Evolutionary conservation across 64 coral and sea anemone genomes (phyloP).

Genomic region (Platygyra sinensis): DNA sequence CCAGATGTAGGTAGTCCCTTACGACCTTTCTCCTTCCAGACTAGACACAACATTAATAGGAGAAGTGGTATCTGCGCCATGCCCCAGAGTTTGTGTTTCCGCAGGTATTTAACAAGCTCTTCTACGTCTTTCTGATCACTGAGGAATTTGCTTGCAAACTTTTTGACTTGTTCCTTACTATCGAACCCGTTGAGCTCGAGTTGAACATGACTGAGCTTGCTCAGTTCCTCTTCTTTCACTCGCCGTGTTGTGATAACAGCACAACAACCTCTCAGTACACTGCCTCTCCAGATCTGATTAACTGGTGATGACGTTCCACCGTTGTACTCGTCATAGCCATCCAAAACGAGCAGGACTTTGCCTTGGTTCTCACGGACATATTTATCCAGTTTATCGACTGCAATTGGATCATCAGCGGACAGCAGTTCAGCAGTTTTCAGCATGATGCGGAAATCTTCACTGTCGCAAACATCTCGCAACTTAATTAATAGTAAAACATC

Average conservation of each 20-base stretch:
- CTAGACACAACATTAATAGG: constrained; percentile 41
- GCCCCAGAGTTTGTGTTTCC: not conserved
- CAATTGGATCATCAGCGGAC: not conserved
- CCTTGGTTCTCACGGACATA: constrained; percentile 25
- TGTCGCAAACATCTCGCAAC: constrained; percentile 18
- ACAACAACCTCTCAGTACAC: not conserved
- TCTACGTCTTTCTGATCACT: not conserved
- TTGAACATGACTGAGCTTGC: constrained; percentile 6
- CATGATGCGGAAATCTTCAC: not conserved
- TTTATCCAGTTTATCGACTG: not conserved
- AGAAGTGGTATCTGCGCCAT: constrained; percentile 58
- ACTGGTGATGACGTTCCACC: not conserved
- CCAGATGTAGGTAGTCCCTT: constrained; percentile 9
- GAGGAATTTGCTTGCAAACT: constrained; percentile 38
- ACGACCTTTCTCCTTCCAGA: constrained; percentile 39
- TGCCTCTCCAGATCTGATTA: constrained; percentile 6
- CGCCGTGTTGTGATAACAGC: constrained; percentile 38
- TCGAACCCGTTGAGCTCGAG: constrained; percentile 42
- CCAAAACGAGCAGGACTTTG: constrained; percentile 51
- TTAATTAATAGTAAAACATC: not conserved
- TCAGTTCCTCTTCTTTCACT: constrained; percentile 19
- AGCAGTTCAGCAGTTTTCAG: not conserved
- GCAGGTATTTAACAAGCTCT: constrained; percentile 10
- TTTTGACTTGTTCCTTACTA: not conserved
- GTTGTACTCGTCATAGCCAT: constrained; percentile 57